Evolutionary conservation across 2,888 invertebrate genomes (phyloP).

Genomic region (Rhingia rostrata): DNA sequence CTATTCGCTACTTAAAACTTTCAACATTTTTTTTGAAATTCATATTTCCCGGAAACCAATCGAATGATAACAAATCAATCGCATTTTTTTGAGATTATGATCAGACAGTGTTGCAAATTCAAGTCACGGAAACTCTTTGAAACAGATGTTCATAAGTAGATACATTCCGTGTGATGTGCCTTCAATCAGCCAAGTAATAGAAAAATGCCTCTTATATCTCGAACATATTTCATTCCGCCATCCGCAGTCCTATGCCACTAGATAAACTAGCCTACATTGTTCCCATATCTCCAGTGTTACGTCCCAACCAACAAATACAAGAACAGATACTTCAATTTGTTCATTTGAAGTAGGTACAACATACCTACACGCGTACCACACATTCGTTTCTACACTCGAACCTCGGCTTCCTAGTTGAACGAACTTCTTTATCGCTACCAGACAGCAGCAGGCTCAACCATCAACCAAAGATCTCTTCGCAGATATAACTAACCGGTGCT

Average conservation of each 20-base stretch:
- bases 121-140: neutral
- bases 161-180: constrained; percentile 5
- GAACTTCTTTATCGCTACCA: constrained; percentile 60
- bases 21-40: too few relatives aligned
- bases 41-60: neutral
- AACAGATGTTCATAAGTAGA: neutral
- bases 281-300: constrained; percentile 28
- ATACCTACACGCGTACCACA: constrained; percentile 71
- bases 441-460: constrained; percentile 40
- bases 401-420: constrained; percentile 69
- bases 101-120: neutral
- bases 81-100: neutral
- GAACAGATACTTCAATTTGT: constrained; percentile 61
- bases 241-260: constrained; percentile 19
- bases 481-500: constrained; percentile 32
- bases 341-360: constrained; percentile 53
- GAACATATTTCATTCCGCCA: constrained; percentile 25
- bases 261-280: constrained; percentile 24
- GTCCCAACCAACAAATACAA: constrained; percentile 26
- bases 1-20: too few relatives aligned
- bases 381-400: constrained; percentile 44
- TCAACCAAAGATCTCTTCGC: constrained; percentile 49
- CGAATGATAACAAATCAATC: neutral
- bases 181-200: constrained; percentile 12
- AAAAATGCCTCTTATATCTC: constrained; percentile 2